Conservation (phyloP, 2,888 invertebrate genomes). For the Leptinotarsa haldemani region DNA sequence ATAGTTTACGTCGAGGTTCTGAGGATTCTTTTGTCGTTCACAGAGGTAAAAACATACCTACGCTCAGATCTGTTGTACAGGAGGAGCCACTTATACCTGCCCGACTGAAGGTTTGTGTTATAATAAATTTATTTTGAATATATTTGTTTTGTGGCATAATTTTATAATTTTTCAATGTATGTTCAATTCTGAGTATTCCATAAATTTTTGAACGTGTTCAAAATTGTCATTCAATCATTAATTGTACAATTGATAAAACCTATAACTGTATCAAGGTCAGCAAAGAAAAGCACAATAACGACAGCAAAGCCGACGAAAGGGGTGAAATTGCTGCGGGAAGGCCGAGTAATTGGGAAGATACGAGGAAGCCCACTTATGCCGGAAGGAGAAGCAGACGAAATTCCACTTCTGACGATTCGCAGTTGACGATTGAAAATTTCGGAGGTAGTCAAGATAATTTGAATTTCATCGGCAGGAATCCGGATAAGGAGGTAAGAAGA, state of each 20-base stretch:
- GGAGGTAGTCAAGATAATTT: conserved; percentile 92
- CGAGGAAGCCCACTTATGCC: conserved; percentile 78
- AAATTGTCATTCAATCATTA: neutral
- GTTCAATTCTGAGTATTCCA: no score
- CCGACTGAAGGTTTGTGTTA: conserved; percentile 61
- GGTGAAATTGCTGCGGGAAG: conserved; percentile 80
- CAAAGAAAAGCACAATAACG: conserved; percentile 74
- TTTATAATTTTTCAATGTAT: no score
- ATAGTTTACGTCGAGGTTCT: conserved; percentile 66
- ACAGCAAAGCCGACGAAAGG: conserved; percentile 77
- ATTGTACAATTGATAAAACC: neutral
- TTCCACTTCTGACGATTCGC: conserved; percentile 87
- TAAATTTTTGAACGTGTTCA: neutral
- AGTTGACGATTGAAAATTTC: conserved; percentile 92
- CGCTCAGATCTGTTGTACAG: conserved; percentile 75
- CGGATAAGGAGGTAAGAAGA: conserved; percentile 75
- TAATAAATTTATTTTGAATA: neutral
- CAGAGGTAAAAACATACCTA: conserved; percentile 82
- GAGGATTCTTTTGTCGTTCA: conserved; percentile 86
- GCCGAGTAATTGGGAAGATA: conserved; percentile 87
- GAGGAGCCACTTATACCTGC: conserved; percentile 68
- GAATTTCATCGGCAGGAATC: conserved; percentile 85
- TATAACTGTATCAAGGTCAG: conserved; percentile 62
- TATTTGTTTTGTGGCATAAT: no score
- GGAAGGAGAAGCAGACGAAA: conserved; percentile 87